phyloP scores from a whole-genome alignment of 1,140 invertebrate genomes.

The Drosophila santomea region DNA sequence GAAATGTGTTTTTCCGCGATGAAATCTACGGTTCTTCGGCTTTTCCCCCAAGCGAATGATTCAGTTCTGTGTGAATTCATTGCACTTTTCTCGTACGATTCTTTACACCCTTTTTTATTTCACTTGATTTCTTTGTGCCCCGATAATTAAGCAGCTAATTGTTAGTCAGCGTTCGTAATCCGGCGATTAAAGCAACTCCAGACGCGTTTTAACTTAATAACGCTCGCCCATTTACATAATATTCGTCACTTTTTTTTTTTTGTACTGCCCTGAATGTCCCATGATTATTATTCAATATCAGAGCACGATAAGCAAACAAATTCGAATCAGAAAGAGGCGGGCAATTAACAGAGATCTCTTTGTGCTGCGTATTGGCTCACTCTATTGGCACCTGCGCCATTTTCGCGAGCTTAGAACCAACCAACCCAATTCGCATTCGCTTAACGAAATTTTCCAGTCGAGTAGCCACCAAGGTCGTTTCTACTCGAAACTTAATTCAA shows the following conservation, averaged over 20 bases:
- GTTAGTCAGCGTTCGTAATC: constrained; percentile 28
- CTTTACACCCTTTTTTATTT: constrained; percentile 7
- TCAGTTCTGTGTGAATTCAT: constrained; percentile 32
- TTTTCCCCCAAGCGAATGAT: constrained; percentile 48
- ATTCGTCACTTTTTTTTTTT: constrained; percentile 5
- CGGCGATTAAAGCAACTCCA: background rate
- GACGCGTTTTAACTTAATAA: background rate
- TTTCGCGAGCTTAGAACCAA: constrained; percentile 26
- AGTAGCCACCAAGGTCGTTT: constrained; percentile 49
- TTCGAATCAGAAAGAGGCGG: constrained; percentile 32
- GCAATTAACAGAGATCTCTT: constrained; percentile 64
- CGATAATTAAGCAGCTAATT: constrained; percentile 29
- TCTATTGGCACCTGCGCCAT: constrained; percentile 52
- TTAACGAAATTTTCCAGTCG: constrained; percentile 57
- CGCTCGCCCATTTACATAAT: constrained; percentile 46
- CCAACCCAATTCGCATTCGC: background rate
- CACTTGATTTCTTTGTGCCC: background rate
- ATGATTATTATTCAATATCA: constrained; percentile 75
- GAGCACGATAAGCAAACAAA: constrained; percentile 59
- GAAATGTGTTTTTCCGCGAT: constrained; percentile 6
- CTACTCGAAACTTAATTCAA: constrained; percentile 35
- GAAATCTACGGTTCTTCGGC: background rate
- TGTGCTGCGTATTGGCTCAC: constrained; percentile 40
- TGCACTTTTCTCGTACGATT: constrained; percentile 17
- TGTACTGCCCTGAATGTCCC: constrained; percentile 23